These are phyloP conservation scores for Standfussiana lucernea DNA, from an alignment of 2,888 invertebrate genomes.

Conservation along the genomic window DNA sequence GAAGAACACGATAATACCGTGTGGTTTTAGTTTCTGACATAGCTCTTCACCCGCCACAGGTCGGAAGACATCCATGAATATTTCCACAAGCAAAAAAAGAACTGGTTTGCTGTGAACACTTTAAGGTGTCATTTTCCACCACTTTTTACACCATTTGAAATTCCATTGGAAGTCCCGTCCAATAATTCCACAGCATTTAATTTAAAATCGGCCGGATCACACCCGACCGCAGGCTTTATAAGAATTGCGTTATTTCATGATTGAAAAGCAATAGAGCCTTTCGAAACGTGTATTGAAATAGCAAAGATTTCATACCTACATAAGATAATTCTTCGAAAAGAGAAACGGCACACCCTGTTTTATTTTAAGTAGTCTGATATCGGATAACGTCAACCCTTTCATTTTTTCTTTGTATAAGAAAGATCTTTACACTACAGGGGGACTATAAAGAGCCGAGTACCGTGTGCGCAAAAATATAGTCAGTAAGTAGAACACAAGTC, in stretches of 20 bases:
- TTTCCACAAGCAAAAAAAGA: not conserved
- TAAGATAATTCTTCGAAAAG: not conserved
- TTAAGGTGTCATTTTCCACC: not conserved
- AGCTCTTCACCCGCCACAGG: not conserved
- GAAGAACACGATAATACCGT: not conserved
- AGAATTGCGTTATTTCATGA: not conserved
- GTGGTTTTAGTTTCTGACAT: not conserved
- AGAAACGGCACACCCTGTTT: not conserved
- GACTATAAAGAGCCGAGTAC: too few relatives aligned
- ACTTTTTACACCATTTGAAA: not conserved
- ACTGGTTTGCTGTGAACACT: not conserved
- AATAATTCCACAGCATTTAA: constrained; percentile 16
- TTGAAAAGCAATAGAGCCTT: not conserved
- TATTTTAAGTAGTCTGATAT: not conserved
- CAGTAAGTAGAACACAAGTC: too few relatives aligned
- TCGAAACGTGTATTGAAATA: not conserved
- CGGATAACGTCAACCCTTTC: not conserved
- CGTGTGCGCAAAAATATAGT: too few relatives aligned
- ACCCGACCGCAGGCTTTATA: not conserved
- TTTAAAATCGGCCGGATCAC: constrained; percentile 13
- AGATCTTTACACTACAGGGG: too few relatives aligned
- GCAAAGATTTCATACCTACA: not conserved
- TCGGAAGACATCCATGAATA: not conserved
- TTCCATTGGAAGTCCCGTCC: not conserved
- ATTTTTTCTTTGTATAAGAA: too few relatives aligned